Evolutionary conservation across 2,888 invertebrate species (phyloP), one percentile per base, ranked within the genome.

Genomic region (Xestia sexstrigata): DNA sequence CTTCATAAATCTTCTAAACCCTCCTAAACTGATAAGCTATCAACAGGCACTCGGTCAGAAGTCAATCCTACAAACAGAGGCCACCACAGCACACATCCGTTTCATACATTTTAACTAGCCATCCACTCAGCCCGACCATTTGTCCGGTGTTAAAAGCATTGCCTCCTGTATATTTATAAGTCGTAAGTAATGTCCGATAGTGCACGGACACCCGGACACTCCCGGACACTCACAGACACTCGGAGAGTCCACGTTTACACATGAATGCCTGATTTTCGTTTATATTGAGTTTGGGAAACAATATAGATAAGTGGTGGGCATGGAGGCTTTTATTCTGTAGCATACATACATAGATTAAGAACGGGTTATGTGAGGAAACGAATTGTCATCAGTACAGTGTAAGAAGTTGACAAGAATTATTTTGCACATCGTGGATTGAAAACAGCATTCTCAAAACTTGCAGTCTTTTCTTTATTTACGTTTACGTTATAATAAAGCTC

Each of bases 141-240:
- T 95, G 95, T 95, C 95, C 55, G 76, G 78, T 92, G 92, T 93
- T 96, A 96, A 97, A 95, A 96, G 96, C 95, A 97, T 97, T 96
- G 96, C 92, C 96, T 96, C 81, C 90, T 96, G 94, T 96, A 95
- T 97, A 97, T 96, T 96, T 96, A 97, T 97, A 95, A 95, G 95
- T 83, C 80, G 75, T 71, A 45, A 75, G 82, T 83, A 85, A 85
- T 81, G 87, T 78, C 81, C 78, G 81, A 84, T 85, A 78, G 81
- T 83, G 83, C 60, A 62, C 71, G 69, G 83, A 78, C 82, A 79
- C 52, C 42, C 70, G 42, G 81, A 81, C 70, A 78, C 76, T 69
- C 63, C 42, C 65, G 39, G 81, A 81, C 67, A 78, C 76, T 69
- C 70, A 65, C 71, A 68, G 85, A 79, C 58, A 69, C 84, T 76